Evolutionary conservation across 2,113 vertebrate genomes (phyloP).

Genomic region (Candoia aspera): DNA sequence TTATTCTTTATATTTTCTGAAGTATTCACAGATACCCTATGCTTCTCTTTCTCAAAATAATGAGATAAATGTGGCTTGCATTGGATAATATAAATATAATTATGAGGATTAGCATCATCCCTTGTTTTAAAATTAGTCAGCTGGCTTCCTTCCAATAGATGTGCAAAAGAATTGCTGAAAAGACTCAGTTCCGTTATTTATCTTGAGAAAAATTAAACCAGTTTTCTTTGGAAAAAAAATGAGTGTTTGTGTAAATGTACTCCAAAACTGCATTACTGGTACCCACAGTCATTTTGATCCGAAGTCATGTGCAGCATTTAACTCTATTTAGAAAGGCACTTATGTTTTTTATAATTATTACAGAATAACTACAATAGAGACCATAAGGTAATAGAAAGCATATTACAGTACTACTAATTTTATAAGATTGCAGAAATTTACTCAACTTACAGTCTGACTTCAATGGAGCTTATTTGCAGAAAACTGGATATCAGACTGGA

Average conservation of each 20-base stretch:
- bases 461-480: background rate
- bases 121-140: background rate
- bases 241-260: background rate
- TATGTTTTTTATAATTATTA: background rate
- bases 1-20: background rate
- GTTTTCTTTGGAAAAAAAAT: background rate
- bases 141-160: background rate
- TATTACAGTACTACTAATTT: background rate
- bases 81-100: background rate
- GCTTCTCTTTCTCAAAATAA: background rate
- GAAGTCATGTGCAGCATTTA: background rate
- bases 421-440: background rate
- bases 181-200: background rate
- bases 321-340: background rate
- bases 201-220: background rate
- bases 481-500: background rate
- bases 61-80: background rate
- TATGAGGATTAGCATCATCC: background rate
- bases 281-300: background rate
- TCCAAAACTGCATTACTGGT: background rate
- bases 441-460: too few relatives aligned
- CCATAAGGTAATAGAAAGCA: background rate
- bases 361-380: constrained; percentile 3
- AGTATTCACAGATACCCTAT: background rate
- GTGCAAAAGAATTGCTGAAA: background rate